Evolutionary conservation across 2,797 vertebrate species (phyloP).

Genomic region (Notamacropus eugenii): DNA sequence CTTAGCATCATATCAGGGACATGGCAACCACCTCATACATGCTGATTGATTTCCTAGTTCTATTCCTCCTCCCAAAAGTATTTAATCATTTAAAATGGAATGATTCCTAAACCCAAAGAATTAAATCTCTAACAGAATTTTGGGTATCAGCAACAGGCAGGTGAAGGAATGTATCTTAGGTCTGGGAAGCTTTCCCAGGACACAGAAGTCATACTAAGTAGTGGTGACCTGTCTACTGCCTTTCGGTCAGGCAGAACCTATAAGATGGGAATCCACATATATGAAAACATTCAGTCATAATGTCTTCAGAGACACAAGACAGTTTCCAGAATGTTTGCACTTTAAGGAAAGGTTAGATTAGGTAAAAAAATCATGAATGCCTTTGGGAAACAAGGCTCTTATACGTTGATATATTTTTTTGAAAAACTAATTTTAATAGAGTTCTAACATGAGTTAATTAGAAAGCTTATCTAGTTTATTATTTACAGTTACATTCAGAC

Average conservation of each 20-base stretch:
- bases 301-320: not conserved
- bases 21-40: too few species aligned
- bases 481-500: not conserved
- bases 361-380: not conserved
- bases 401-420: not conserved
- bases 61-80: too few species aligned
- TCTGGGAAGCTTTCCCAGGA: not conserved
- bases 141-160: too few species aligned
- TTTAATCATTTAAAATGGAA: too few species aligned
- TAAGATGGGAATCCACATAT: not conserved
- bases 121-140: too few species aligned
- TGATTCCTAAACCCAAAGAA: too few species aligned
- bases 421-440: not conserved
- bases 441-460: not conserved
- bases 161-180: too few species aligned
- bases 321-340: not conserved
- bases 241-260: not conserved
- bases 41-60: too few species aligned
- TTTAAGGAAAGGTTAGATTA: not conserved
- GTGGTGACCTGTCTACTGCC: not conserved
- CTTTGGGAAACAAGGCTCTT: not conserved
- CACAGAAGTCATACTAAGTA: not conserved
- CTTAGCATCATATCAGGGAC: too few species aligned
- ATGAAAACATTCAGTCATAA: not conserved
- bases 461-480: not conserved